Conservation (phyloP, 1,140 invertebrate species). For the Rhyacophila brunnea region DNA sequence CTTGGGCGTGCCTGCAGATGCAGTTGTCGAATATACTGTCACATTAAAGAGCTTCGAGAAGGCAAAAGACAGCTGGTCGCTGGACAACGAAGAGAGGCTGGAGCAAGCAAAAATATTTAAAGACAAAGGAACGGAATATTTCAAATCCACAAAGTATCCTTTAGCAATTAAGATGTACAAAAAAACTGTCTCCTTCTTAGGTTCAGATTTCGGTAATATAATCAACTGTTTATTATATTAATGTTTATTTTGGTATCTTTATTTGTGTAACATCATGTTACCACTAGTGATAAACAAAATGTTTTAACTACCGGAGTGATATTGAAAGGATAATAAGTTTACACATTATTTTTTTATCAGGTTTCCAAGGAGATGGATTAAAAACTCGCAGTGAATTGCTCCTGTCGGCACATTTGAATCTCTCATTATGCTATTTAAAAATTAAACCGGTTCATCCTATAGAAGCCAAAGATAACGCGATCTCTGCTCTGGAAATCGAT, state of each 20-base stretch:
- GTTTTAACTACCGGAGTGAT: too few relatives aligned
- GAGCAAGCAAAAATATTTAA: slow-evolving; percentile 81
- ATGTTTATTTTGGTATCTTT: too few relatives aligned
- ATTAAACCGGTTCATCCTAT: slow-evolving; percentile 61
- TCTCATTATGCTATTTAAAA: slow-evolving; percentile 85
- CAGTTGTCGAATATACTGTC: slow-evolving; percentile 79
- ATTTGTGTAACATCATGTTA: too few relatives aligned
- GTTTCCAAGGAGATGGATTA: slow-evolving; percentile 42
- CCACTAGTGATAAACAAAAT: too few relatives aligned
- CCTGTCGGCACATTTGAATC: slow-evolving; percentile 77
- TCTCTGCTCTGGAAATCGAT: slow-evolving; percentile 74
- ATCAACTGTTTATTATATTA: too few relatives aligned
- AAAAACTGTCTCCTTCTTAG: slow-evolving; percentile 59
- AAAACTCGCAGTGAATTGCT: slow-evolving; percentile 62
- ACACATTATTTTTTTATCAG: slow-evolving; percentile 20
- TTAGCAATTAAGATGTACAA: slow-evolving; percentile 89
- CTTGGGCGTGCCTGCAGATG: slow-evolving; percentile 74
- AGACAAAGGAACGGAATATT: slow-evolving; percentile 89
- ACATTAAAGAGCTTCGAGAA: slow-evolving; percentile 83
- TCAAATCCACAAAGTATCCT: slow-evolving; percentile 75
- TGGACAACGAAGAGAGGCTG: slow-evolving; percentile 76
- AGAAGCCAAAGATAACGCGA: slow-evolving; percentile 67
- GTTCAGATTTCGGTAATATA: slow-evolving; percentile 36
- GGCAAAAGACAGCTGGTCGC: slow-evolving; percentile 75
- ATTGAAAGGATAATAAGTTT: too few relatives aligned